Conservation (phyloP, 2,113 vertebrate genomes). For the Stegastes partitus region DNA sequence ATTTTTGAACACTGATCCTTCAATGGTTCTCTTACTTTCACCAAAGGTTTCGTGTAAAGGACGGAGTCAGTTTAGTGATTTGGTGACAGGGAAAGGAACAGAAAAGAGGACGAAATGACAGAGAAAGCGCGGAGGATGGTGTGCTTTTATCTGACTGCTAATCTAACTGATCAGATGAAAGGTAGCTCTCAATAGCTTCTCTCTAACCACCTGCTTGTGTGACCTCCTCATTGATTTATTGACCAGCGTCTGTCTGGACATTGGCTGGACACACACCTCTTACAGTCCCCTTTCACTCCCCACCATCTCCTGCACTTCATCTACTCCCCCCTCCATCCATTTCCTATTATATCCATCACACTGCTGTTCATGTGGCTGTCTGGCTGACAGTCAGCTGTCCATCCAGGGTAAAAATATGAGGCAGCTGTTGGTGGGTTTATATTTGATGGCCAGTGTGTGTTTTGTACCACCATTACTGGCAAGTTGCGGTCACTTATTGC, state of each 20-base stretch:
- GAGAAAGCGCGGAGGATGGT: constrained; percentile 3
- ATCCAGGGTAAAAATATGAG: background rate
- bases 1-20: constrained; percentile 10
- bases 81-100: background rate
- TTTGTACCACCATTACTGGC: too few relatives aligned
- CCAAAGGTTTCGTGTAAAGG: constrained; percentile 5
- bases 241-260: constrained; percentile 65
- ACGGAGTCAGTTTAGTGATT: background rate
- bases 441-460: background rate
- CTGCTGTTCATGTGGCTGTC: background rate
- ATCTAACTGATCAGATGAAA: constrained; percentile 58
- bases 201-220: constrained; percentile 62
- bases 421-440: background rate
- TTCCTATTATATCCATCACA: constrained; percentile 6
- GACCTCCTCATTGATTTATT: constrained; percentile 80
- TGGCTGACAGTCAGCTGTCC: background rate
- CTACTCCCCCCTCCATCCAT: background rate
- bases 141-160: constrained; percentile 40
- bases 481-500: too few relatives aligned
- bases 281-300: background rate
- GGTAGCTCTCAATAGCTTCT: constrained; percentile 57
- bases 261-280: constrained; percentile 39
- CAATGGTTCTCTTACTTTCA: constrained; percentile 9
- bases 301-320: constrained; percentile 3
- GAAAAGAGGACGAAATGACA: background rate